Conservation (phyloP, 2,797 vertebrate genomes). For the Xenopus petersii region DNA sequence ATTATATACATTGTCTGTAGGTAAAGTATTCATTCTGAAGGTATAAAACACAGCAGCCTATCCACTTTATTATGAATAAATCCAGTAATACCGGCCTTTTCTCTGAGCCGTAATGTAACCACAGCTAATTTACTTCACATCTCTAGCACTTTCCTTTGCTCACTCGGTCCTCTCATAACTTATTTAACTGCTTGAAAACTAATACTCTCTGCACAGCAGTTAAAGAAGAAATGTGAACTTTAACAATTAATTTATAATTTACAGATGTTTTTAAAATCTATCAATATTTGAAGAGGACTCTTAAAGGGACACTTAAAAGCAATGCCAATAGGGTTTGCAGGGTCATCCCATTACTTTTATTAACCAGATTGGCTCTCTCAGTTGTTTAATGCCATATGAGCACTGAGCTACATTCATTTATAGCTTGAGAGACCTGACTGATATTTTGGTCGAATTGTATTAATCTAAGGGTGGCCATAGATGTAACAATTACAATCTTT, state of each 20-base stretch:
- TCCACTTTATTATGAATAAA: too few relatives aligned
- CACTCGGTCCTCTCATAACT: conserved; percentile 59
- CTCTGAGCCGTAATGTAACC: conserved; percentile 9
- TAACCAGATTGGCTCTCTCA: conserved; percentile 47
- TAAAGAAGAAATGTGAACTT: conserved; percentile 68
- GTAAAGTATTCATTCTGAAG: too few relatives aligned
- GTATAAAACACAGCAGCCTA: too few relatives aligned
- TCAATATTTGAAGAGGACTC: conserved; percentile 63
- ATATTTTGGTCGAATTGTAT: too few relatives aligned
- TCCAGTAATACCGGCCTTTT: too few relatives aligned
- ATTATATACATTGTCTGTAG: too few relatives aligned
- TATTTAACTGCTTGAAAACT: conserved; percentile 68
- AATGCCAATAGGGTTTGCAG: conserved; percentile 57
- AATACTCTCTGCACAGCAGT: conserved; percentile 65
- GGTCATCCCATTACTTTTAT: conserved; percentile 31
- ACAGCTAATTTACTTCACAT: conserved; percentile 39
- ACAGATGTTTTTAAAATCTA: conserved; percentile 65
- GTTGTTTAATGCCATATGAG: too few relatives aligned
- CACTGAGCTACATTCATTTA: too few relatives aligned
- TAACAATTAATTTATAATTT: conserved; percentile 70
- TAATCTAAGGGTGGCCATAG: too few relatives aligned
- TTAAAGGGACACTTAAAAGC: conserved; percentile 63
- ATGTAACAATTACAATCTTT: too few relatives aligned
- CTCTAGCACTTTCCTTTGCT: conserved; percentile 29
- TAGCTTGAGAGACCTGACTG: too few relatives aligned